phyloP scores from a whole-genome alignment of 2,113 vertebrate genomes.

The Chaenogobius annularis region DNA sequence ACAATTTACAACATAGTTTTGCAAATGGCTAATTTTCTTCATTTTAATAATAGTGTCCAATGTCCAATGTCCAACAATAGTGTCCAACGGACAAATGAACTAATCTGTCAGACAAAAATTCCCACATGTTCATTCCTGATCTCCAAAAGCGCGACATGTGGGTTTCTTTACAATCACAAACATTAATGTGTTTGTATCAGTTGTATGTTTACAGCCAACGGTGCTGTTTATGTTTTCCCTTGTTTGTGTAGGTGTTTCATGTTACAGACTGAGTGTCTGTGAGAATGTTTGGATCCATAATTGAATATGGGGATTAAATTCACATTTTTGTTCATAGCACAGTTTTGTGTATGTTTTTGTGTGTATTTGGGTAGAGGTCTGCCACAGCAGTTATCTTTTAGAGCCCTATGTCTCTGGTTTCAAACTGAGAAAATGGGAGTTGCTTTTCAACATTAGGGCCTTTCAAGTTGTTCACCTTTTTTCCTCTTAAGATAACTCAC shows the following conservation, averaged over 20 bases:
- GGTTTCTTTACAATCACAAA: slow-evolving; percentile 63
- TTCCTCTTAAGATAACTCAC: slow-evolving; percentile 28
- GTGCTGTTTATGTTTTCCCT: slow-evolving; percentile 54
- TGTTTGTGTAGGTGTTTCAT: slow-evolving; percentile 63
- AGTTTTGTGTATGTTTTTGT: slow-evolving; percentile 26
- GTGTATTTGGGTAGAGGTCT: slow-evolving; percentile 23
- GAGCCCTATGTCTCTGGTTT: slow-evolving; percentile 60
- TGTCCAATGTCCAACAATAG: too few relatives aligned
- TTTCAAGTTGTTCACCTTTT: slow-evolving; percentile 32
- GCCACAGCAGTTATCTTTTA: slow-evolving; percentile 57
- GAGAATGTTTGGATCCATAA: slow-evolving; percentile 52
- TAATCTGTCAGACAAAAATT: slow-evolving; percentile 33
- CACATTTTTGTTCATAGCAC: slow-evolving; percentile 30
- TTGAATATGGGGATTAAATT: slow-evolving; percentile 57
- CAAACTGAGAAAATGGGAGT: slow-evolving; percentile 77
- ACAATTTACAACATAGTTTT: neutral
- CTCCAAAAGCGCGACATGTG: slow-evolving; percentile 58
- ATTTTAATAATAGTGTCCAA: slow-evolving; percentile 44
- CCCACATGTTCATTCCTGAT: slow-evolving; percentile 28
- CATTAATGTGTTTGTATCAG: slow-evolving; percentile 59
- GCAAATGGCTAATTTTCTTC: neutral
- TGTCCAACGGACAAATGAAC: slow-evolving; percentile 53
- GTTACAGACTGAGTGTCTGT: slow-evolving; percentile 62
- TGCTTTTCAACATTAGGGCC: slow-evolving; percentile 59
- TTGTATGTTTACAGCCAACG: slow-evolving; percentile 49